phyloP scores from a whole-genome alignment of 2,797 vertebrate genomes.

The Spinus pinus region DNA sequence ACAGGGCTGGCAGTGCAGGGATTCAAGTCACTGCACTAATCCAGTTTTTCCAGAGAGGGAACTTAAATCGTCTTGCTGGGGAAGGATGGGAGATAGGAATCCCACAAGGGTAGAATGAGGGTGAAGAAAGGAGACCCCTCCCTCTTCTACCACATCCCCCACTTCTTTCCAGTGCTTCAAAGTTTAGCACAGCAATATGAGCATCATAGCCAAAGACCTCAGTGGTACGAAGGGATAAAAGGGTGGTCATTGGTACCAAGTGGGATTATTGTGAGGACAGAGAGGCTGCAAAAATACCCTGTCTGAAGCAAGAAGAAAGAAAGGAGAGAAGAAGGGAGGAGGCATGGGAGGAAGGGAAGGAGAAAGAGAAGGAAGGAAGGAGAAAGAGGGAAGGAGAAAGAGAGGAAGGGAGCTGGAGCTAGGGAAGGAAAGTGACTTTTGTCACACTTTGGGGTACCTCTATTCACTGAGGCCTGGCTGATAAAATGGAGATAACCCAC shows the following conservation, averaged over 20 bases:
- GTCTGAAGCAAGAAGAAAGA: not conserved
- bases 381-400: not conserved
- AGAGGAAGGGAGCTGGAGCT: not conserved
- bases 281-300: not conserved
- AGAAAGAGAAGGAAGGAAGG: not conserved
- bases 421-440: not conserved
- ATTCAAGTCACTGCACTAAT: not conserved
- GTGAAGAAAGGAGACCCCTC: not conserved
- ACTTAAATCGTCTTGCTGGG: accelerated
- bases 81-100: not conserved
- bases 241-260: not conserved
- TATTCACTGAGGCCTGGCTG: not conserved
- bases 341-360: not conserved
- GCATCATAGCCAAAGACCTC: not conserved
- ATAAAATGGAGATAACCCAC: not conserved
- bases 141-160: not conserved
- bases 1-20: not conserved
- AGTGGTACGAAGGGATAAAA: not conserved
- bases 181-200: not conserved
- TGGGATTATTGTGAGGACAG: not conserved
- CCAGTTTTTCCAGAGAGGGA: not conserved
- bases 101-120: not conserved
- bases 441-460: not conserved
- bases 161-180: not conserved
- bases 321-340: not conserved